Conservation (phyloP, 2,797 vertebrate genomes). For the Lindbergichthys nudifrons region DNA sequence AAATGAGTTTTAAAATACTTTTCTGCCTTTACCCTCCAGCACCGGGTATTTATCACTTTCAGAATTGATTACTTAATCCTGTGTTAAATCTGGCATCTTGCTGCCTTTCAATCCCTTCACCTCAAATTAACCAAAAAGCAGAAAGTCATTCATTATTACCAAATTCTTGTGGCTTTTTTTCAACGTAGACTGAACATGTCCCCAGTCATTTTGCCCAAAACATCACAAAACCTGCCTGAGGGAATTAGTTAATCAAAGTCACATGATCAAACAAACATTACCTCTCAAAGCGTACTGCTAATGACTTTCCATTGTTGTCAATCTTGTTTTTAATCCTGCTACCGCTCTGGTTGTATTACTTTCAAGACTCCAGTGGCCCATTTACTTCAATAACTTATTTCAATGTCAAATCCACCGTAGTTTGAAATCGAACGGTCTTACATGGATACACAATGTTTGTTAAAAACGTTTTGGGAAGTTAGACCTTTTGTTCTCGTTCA, state of each 20-base stretch:
- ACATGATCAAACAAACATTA: slow-evolving; percentile 22
- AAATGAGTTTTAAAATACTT: slow-evolving; percentile 37
- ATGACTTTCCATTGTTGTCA: slow-evolving; percentile 7
- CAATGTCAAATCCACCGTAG: background rate
- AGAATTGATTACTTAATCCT: slow-evolving; percentile 24
- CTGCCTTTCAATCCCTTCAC: slow-evolving; percentile 21
- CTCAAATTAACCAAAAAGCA: slow-evolving; percentile 23
- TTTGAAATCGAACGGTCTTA: background rate
- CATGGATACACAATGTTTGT: background rate
- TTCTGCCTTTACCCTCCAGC: slow-evolving; percentile 28
- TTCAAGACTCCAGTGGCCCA: slow-evolving; percentile 6
- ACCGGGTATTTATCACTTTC: slow-evolving; percentile 25
- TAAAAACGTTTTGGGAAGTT: too few relatives aligned
- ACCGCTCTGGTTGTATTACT: background rate
- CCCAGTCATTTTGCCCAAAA: slow-evolving; percentile 39
- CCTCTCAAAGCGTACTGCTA: slow-evolving; percentile 26
- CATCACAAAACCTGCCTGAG: slow-evolving; percentile 22
- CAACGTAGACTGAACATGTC: slow-evolving; percentile 18
- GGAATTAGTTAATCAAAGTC: slow-evolving; percentile 35
- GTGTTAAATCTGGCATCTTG: slow-evolving; percentile 14
- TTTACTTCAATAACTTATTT: background rate
- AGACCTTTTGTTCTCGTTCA: too few relatives aligned
- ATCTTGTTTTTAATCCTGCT: slow-evolving; percentile 18
- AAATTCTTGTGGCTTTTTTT: slow-evolving; percentile 22
- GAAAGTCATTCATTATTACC: slow-evolving; percentile 13